A percentile compares a stretch with the other conserved stretches of the same genome.
Evolutionary conservation across 2,797 vertebrate species (phyloP).

Genomic region (Amphiprion clarkii): DNA sequence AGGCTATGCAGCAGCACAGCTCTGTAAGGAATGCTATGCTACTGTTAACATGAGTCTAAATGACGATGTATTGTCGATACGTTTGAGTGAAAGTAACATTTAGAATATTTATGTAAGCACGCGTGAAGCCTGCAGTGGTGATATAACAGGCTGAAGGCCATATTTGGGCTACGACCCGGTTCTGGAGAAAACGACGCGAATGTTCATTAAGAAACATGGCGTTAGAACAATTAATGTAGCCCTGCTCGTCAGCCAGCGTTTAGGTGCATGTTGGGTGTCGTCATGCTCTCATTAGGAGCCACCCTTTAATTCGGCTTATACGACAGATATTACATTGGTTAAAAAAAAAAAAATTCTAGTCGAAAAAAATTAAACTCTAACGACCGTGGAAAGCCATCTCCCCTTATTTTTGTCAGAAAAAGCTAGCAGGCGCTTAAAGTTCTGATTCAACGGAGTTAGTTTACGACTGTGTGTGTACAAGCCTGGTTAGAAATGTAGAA

Average conservation of each 20-base stretch:
- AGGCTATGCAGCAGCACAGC: neutral
- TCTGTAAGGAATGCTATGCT: neutral
- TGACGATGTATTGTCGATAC: neutral
- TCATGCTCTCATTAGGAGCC: neutral
- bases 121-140: conserved; percentile 19
- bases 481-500: neutral
- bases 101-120: neutral
- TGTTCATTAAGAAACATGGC: conserved; percentile 9
- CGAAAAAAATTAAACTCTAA: neutral
- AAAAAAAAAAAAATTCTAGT: neutral
- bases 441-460: neutral
- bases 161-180: conserved; percentile 15
- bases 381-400: too few species aligned
- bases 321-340: neutral
- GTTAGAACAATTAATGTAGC: neutral
- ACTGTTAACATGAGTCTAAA: neutral
- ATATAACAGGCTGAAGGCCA: conserved; percentile 48
- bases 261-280: neutral
- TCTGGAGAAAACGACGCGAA: neutral
- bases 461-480: neutral
- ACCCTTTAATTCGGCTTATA: neutral
- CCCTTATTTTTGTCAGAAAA: neutral
- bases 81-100: neutral
- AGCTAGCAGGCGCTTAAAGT: conserved; percentile 39
- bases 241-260: too few species aligned